Conservation (phyloP, 2,113 vertebrate genomes). For the Cepphus grylle region DNA sequence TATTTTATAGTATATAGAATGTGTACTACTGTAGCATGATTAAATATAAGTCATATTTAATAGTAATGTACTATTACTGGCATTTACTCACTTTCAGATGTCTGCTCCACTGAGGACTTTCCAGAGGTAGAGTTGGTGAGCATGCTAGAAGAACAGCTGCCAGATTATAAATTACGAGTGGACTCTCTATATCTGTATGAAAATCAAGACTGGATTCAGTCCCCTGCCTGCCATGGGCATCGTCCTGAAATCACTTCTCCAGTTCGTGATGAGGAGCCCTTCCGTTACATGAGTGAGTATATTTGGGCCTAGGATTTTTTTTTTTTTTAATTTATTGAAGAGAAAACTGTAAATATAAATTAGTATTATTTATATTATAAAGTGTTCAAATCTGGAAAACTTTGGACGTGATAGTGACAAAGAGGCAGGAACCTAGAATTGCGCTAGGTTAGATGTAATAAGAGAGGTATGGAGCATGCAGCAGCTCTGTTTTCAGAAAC, state of each 20-base stretch:
- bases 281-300: slow-evolving; percentile 92
- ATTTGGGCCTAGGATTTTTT: not conserved
- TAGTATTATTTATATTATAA: not conserved
- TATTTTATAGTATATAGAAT: not conserved
- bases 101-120: slow-evolving; percentile 74
- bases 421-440: not conserved
- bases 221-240: slow-evolving; percentile 69
- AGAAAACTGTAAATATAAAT: not conserved
- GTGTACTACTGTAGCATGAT: not conserved
- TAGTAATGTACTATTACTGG: not conserved
- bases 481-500: not conserved
- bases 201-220: slow-evolving; percentile 84
- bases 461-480: not conserved
- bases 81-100: slow-evolving; percentile 71
- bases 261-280: slow-evolving; percentile 83
- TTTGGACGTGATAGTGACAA: not conserved
- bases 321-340: not conserved
- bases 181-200: slow-evolving; percentile 89
- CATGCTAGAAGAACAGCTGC: slow-evolving; percentile 79
- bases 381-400: not conserved
- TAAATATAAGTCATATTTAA: not conserved
- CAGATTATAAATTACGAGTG: slow-evolving; percentile 76
- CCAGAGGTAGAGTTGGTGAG: slow-evolving; percentile 78
- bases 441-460: not conserved
- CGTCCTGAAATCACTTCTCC: slow-evolving; percentile 74